Evolutionary conservation across 2,113 vertebrate species (phyloP).

Genomic region (Chauna torquata): DNA sequence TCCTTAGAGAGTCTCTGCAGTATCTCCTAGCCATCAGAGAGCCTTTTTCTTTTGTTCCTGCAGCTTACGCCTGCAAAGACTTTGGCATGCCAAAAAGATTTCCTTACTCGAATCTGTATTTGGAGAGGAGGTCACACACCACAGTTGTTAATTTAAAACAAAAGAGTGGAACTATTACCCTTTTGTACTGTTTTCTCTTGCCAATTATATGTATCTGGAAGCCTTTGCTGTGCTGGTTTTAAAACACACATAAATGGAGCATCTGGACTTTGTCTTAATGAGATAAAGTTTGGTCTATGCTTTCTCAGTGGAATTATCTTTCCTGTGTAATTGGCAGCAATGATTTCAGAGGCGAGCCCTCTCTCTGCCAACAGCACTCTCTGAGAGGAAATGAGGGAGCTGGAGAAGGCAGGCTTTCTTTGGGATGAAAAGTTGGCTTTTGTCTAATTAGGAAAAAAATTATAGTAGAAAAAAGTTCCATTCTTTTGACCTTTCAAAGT

Average conservation of each 20-base stretch:
- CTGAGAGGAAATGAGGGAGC: conserved; percentile 33
- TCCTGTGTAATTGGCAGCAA: conserved; percentile 61
- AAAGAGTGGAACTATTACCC: neutral
- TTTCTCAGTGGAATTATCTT: conserved; percentile 59
- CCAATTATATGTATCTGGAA: conserved; percentile 23
- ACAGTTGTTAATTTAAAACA: conserved; percentile 39
- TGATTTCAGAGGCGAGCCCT: conserved; percentile 46
- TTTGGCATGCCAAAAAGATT: neutral
- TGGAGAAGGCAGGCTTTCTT: conserved; percentile 11
- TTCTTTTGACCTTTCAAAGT: conserved; percentile 20
- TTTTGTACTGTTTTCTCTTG: conserved; percentile 42
- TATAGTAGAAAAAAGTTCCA: neutral
- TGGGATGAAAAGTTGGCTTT: conserved; percentile 47
- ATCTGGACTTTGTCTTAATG: conserved; percentile 70
- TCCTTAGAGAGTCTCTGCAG: neutral
- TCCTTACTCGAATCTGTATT: neutral
- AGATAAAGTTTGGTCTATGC: conserved; percentile 67
- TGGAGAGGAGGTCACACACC: neutral
- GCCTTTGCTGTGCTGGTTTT: conserved; percentile 44
- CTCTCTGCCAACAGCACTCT: conserved; percentile 55
- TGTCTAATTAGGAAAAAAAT: conserved; percentile 63
- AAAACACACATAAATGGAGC: conserved; percentile 51
- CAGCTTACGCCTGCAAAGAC: neutral
- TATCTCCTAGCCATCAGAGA: neutral
- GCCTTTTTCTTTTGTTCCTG: neutral